Evolutionary conservation across 2,797 vertebrate species (phyloP), one percentile per base, ranked within the genome.

Genomic region (Epinephelus awoara): DNA sequence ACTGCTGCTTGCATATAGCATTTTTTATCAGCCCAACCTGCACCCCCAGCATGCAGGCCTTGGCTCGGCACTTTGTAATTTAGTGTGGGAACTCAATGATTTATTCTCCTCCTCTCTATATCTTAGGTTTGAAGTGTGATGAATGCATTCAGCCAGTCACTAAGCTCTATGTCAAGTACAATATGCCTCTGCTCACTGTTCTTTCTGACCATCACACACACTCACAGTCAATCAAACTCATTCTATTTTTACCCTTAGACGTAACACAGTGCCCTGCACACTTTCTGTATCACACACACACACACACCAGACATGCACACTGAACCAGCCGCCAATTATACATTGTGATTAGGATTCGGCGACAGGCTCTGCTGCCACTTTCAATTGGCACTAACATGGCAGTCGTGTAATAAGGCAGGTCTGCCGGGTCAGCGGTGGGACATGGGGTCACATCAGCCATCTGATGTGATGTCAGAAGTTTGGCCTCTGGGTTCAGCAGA

Each of bases 341-440:
- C 69, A 38, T 64, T 79, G 51, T 78, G 74, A 94, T 94, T 93
- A 94, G 80, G 81, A 94, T 94, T 93, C 91, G 15, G 72, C 25
- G 50, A 78, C 79, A 67, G 82, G 64, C 88, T 85, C 78, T 66
- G 83, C 92, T 92, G 92, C 91, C 89, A 92, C 88, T 92, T 94
- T 91, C 89, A 91, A 85, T 93, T 88, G 92, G 88, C 88, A 86
- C 85, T 80, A 82, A 92, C 91, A 92, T 89, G 84, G 90, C 90
- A 91, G 80, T 58, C 21, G 70, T 80, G 85, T 90, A 91, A 90
- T 91, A 88, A 91, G 87, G 73, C 83, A 72, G 78, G 84, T 88
- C 86, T 86, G 84, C 71, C 51, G 27, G 89, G 93, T 92, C 82
- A 91, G 84, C 55, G 15, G 59, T 67, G 67, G 79, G 72, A 90